Base-by-base conservation (phyloP, 1,140 invertebrate genomes). In the Dendroctonus valens region DNA sequence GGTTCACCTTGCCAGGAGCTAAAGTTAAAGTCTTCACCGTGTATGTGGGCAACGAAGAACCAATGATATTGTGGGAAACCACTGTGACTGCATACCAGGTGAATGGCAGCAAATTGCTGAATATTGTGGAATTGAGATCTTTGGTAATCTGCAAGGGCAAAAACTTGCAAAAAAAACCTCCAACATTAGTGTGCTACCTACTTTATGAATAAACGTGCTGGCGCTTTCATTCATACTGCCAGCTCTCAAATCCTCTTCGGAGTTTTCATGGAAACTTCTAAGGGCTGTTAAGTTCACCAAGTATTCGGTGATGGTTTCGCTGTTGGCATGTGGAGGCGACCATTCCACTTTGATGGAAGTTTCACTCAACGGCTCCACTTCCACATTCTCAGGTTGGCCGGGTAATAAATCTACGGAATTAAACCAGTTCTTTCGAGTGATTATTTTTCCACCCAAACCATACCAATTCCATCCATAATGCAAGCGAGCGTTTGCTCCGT, bases 51-150 rank as follows among this genome's bases (percentile, higher is more conserved):
- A 92, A 77, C 77, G 89, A 91, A 0, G 83, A 83, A 0, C 91
- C 91, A 70, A 87, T 86, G 14, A 83, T 83, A 77, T 93, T 93
- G 48, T 83, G 82, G 0, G 90, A 86, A 1, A 83, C 85, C 7
- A 92, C 85, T 0, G 85, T 84, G 2, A 93, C 82, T 74, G 92
- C 89, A 74, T 93, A 93, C 90, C 92, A 91, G 14, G 89, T 92
- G 70, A 89, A 87, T 0, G 90, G 87, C 2, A 82, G 77, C 44
- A 87, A 79, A 77, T 84, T 81, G 54, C 84, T 83, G 3, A 91
- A 70, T 0, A 84, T 75, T 0, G 87, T 80, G 8, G n/a, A 49
- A 39, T 60, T 60, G 40, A 50, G 8, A 41, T 50, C 59, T 50
- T 40, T 60, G 26, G 44, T 11, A 6, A 49, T 48, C 59, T 60